phyloP scores from a whole-genome alignment of 2,113 vertebrate species.

The Dasyornis broadbenti region DNA sequence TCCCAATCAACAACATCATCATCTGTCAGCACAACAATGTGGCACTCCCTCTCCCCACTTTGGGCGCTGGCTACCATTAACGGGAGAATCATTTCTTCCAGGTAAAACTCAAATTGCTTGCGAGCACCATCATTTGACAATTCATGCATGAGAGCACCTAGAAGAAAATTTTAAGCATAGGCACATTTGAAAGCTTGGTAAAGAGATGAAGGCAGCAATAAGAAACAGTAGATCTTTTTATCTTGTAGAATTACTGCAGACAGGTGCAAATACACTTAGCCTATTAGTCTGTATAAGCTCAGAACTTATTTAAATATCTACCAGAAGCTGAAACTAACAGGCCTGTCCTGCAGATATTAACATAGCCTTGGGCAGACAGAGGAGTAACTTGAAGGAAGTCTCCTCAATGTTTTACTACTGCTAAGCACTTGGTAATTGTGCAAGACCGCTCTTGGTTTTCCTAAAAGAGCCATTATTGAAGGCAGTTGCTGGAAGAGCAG shows the following conservation, averaged over 20 bases:
- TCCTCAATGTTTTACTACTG: background rate
- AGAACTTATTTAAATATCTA: background rate
- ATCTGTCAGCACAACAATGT: slow-evolving; percentile 97
- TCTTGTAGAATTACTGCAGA: background rate
- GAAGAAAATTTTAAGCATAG: background rate
- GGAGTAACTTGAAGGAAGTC: background rate
- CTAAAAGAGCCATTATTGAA: background rate
- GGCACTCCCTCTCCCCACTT: slow-evolving; percentile 95
- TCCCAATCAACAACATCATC: slow-evolving; percentile 99
- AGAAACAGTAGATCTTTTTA: background rate
- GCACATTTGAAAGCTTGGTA: background rate
- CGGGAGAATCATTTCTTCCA: slow-evolving; percentile 98
- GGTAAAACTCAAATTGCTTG: slow-evolving; percentile 94
- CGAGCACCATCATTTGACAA: slow-evolving; percentile 97
- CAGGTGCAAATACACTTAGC: background rate
- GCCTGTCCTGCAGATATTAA: background rate
- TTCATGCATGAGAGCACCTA: slow-evolving; percentile 98
- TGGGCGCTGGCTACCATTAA: slow-evolving; percentile 97
- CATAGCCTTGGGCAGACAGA: background rate
- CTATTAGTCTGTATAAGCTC: background rate
- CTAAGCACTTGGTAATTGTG: background rate
- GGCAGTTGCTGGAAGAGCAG: background rate
- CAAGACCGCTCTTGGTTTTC: background rate
- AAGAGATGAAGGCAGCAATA: background rate
- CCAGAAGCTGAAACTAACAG: background rate